Base-by-base conservation (phyloP, 2,888 invertebrate species). In the Drosophila meridionalis region DNA sequence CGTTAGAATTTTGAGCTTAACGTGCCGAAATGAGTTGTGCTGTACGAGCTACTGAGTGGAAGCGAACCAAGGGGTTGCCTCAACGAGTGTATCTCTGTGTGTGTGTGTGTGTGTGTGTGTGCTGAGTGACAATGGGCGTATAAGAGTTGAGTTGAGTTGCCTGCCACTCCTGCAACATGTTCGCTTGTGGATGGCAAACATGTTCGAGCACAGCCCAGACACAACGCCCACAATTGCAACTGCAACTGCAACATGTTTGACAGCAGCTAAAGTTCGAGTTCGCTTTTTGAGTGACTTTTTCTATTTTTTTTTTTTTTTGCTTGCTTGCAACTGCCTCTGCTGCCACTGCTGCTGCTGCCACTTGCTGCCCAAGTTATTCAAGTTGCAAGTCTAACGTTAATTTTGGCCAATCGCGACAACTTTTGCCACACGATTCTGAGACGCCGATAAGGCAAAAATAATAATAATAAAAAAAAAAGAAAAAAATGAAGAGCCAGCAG, bases 391-490 rank as follows among this genome's bases (percentile, higher is more conserved):
- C 56, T 53, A 62, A 72, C 72, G 63, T 42, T 66, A 72, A 72
- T 69, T 73, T 81, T 78, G 73, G 63, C 36, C 82, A 69, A 78
- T 65, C 64, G 73, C 74, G 65, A 73, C 75, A 73, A 78, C 59
- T 82, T 79, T 69, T 55, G 57, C 61, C 73, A 53, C 61, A 67
- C 74, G 79, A 79, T 82, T 83, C 58, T 56, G 62, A 90, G 89
- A 73, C 87, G 64, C 57, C 73, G 85, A 85, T 85, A 85, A 90
- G 73, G 53, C 43, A 26, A 26, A 43, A 30, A 47, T 55, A 28
- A 40, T 28, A 55, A 20, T 52, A 55, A 20, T 52, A 52, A 34
- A 8, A 50, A 52, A 8, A 53, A 52, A 32, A 40, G 6, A 4
- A 30, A 36, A 38, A 11, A 8, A 34, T 40, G 38, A 32, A 43